Conservation (phyloP, 2,888 invertebrate species). For the Apantesis nais region DNA sequence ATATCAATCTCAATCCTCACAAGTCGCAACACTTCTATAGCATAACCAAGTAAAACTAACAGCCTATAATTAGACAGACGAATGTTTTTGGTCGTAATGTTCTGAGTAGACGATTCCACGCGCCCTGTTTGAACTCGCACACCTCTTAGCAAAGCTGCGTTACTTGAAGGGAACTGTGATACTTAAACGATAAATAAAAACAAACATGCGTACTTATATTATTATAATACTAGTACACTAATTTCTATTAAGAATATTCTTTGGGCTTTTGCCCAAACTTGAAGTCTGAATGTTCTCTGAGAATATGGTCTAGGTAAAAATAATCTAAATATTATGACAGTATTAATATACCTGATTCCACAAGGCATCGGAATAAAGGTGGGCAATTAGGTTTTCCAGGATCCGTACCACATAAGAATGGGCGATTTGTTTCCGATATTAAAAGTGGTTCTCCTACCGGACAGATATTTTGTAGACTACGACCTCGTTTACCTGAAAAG, state of each 20-base stretch:
- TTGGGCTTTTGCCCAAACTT: background rate
- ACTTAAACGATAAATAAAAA: too few relatives aligned
- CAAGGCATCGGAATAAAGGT: conserved; percentile 91
- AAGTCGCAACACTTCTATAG: too few relatives aligned
- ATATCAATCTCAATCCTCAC: too few relatives aligned
- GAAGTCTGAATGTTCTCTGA: background rate
- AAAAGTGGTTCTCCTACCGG: conserved; percentile 91
- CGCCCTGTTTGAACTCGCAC: too few relatives aligned
- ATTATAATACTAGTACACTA: too few relatives aligned
- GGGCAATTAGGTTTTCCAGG: conserved; percentile 94
- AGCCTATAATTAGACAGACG: too few relatives aligned
- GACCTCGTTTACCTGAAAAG: conserved; percentile 88
- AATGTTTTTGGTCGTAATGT: too few relatives aligned
- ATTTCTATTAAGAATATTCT: background rate
- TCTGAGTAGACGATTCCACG: too few relatives aligned
- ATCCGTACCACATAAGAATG: conserved; percentile 93
- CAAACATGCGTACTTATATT: too few relatives aligned
- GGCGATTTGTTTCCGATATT: conserved; percentile 90
- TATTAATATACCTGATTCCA: conserved; percentile 86
- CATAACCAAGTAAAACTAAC: too few relatives aligned
- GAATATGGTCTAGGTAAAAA: background rate
- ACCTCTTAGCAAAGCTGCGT: too few relatives aligned
- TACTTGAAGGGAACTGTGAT: too few relatives aligned
- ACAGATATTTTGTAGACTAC: conserved; percentile 91
- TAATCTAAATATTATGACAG: background rate